These are phyloP conservation scores for Danio kyathit DNA, from an alignment of 2,797 vertebrate species.

Conservation along the genomic window DNA sequence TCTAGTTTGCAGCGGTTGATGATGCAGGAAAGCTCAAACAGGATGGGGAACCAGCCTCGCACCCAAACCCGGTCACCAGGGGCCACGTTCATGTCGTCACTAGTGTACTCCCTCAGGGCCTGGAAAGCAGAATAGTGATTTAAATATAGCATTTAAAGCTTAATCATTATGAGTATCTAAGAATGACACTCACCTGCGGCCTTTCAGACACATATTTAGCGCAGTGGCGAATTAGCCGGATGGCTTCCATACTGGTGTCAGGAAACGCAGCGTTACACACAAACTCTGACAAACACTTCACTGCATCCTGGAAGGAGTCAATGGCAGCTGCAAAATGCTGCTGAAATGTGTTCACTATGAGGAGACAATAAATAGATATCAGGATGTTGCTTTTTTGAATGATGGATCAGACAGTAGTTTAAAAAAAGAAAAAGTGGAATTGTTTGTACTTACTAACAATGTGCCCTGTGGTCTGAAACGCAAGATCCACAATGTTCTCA, in stretches of 20 bases:
- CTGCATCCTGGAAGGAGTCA: constrained; percentile 95
- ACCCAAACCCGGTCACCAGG: constrained; percentile 95
- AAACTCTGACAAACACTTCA: constrained; percentile 96
- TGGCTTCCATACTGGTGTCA: constrained; percentile 96
- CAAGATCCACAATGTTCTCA: constrained; percentile 92
- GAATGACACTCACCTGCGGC: constrained; percentile 83
- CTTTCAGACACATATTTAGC: constrained; percentile 93
- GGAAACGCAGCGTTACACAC: constrained; percentile 95
- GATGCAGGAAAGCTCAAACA: constrained; percentile 96
- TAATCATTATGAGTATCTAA: not conserved
- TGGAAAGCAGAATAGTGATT: constrained; percentile 59
- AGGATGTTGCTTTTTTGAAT: not conserved
- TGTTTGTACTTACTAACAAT: constrained; percentile 88
- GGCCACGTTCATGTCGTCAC: constrained; percentile 97
- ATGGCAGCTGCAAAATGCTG: constrained; percentile 93
- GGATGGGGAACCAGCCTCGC: constrained; percentile 95
- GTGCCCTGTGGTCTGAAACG: constrained; percentile 93
- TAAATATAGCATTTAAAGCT: not conserved
- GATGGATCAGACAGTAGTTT: too few relatives aligned
- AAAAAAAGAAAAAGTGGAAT: not conserved
- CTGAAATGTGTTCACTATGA: constrained; percentile 90
- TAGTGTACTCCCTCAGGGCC: constrained; percentile 95
- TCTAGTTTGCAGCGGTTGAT: constrained; percentile 97
- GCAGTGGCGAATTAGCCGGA: constrained; percentile 92
- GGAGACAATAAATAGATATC: constrained; percentile 42